Evolutionary conservation across 2,113 vertebrate genomes (phyloP).

Genomic region (Canis aureus): DNA sequence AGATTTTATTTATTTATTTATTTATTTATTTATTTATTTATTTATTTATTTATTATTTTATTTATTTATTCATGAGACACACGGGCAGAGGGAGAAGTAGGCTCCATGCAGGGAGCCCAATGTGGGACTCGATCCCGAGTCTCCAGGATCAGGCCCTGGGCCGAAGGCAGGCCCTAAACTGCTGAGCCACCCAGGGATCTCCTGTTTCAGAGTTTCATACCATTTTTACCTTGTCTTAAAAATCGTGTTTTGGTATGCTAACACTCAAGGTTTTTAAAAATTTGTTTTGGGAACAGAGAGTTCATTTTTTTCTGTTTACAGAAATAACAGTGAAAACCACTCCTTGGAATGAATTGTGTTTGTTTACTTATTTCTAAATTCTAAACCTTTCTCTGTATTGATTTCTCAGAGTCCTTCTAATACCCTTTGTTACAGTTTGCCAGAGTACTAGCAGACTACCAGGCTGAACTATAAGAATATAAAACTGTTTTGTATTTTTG

Average conservation of each 20-base stretch:
- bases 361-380: conserved; percentile 51
- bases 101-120: neutral
- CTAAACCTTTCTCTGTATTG: conserved; percentile 3
- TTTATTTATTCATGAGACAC: neutral
- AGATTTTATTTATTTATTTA: neutral
- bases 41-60: neutral
- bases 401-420: conserved; percentile 7
- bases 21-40: too few species aligned
- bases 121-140: neutral
- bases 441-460: neutral
- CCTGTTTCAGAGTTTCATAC: conserved; percentile 50
- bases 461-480: neutral
- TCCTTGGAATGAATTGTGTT: neutral
- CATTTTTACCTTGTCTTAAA: conserved; percentile 50
- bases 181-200: neutral
- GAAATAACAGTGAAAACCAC: conserved; percentile 16
- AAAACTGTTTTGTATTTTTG: neutral
- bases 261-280: neutral
- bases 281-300: conserved; percentile 43
- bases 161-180: neutral
- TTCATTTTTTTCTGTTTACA: conserved; percentile 53
- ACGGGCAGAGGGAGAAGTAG: neutral
- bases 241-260: conserved; percentile 1
- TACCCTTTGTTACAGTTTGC: neutral
- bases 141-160: neutral